A percentile compares a stretch with the other conserved stretches of the same genome.
phyloP scores from a whole-genome alignment of 2,113 vertebrate genomes.

The Gobius niger region DNA sequence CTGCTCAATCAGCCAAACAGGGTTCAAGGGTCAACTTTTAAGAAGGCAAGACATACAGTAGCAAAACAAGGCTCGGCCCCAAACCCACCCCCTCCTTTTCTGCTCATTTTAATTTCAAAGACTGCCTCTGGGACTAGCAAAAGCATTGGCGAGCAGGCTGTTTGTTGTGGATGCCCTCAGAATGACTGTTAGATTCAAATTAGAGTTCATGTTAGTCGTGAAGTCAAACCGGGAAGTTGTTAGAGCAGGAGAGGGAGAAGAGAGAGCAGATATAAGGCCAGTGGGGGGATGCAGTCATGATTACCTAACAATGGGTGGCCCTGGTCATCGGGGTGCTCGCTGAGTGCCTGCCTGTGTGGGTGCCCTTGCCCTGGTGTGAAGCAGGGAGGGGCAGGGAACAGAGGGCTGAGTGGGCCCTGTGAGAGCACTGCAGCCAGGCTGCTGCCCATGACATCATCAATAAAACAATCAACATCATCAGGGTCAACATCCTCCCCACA shows the following conservation, averaged over 20 bases:
- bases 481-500: slow-evolving; percentile 65
- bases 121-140: slow-evolving; percentile 47
- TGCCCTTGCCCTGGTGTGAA: slow-evolving; percentile 74
- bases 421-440: slow-evolving; percentile 68
- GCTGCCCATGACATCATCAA: slow-evolving; percentile 71
- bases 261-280: slow-evolving; percentile 74
- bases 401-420: slow-evolving; percentile 68
- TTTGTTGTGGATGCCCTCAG: slow-evolving; percentile 54
- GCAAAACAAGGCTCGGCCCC: slow-evolving; percentile 60
- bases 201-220: slow-evolving; percentile 74
- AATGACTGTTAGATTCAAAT: slow-evolving; percentile 69
- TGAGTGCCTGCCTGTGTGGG: slow-evolving; percentile 78
- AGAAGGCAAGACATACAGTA: slow-evolving; percentile 54
- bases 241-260: slow-evolving; percentile 75
- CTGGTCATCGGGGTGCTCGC: slow-evolving; percentile 77
- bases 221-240: slow-evolving; percentile 78
- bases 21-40: slow-evolving; percentile 62
- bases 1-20: slow-evolving; percentile 68
- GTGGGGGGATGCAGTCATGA: slow-evolving; percentile 79
- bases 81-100: slow-evolving; percentile 47
- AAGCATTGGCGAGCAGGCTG: slow-evolving; percentile 61
- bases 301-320: slow-evolving; percentile 81
- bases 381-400: slow-evolving; percentile 75
- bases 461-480: slow-evolving; percentile 49
- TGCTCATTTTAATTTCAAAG: slow-evolving; percentile 41